These are phyloP conservation scores for Amazona guildingii DNA, from an alignment of 2,113 vertebrate genomes.

Conservation along the genomic window DNA sequence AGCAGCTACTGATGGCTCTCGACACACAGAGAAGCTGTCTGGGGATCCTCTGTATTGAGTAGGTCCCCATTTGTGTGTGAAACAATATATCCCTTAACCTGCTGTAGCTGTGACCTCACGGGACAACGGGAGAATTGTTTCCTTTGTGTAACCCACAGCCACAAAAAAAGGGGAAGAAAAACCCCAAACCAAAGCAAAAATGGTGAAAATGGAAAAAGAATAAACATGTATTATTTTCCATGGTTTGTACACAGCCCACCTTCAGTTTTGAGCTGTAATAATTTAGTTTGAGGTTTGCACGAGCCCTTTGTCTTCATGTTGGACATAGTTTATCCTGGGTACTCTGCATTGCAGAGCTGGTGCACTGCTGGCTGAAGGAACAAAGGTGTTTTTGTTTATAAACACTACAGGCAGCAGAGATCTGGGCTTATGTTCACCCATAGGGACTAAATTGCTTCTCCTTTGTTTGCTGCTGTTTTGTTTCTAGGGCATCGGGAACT, in stretches of 20 bases:
- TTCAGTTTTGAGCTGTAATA: neutral
- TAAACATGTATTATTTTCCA: neutral
- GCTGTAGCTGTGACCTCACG: neutral
- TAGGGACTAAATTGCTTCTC: neutral
- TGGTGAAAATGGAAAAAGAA: neutral
- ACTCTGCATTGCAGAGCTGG: neutral
- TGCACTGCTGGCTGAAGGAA: neutral
- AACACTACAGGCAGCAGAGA: neutral
- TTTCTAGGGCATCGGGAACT: constrained; percentile 91
- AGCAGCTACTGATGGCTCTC: neutral
- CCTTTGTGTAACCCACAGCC: neutral
- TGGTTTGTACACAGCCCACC: fast-evolving
- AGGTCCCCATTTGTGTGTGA: neutral
- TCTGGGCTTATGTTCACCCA: neutral
- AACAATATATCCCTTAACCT: neutral
- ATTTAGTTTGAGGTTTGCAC: neutral
- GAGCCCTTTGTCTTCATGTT: neutral
- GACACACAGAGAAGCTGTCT: neutral
- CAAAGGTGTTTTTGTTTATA: neutral
- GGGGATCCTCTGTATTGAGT: neutral
- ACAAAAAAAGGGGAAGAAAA: neutral
- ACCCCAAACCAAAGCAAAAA: neutral
- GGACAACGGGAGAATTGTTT: neutral
- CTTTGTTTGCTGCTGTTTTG: neutral
- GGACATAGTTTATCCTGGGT: neutral